These are phyloP conservation scores for Talpa occidentalis DNA, from an alignment of 2,113 vertebrate species.

Conservation along the genomic window DNA sequence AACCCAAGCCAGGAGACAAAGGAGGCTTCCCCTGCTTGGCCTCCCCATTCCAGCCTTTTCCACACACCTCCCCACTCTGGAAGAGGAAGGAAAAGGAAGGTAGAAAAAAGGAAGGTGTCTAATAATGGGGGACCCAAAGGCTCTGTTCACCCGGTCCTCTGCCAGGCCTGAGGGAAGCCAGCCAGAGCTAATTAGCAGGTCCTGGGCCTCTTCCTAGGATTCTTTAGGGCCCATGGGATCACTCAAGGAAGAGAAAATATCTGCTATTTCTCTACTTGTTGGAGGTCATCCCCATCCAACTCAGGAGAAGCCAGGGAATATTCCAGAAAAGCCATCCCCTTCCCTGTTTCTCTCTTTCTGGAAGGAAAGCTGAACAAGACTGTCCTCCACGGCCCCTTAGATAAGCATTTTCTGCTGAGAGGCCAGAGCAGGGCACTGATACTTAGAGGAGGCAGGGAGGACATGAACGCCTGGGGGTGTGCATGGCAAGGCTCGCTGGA, in stretches of 20 bases:
- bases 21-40: accelerated
- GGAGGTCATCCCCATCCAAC: not conserved
- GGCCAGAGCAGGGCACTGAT: not conserved
- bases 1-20: not conserved
- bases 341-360: not conserved
- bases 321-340: not conserved
- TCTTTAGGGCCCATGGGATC: conserved; percentile 65
- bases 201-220: conserved; percentile 56
- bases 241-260: conserved; percentile 41
- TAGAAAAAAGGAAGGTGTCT: not conserved
- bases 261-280: conserved; percentile 40
- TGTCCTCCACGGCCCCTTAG: accelerated
- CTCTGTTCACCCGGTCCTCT: not conserved
- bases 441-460: not conserved
- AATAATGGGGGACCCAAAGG: not conserved
- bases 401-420: accelerated
- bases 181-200: conserved; percentile 54
- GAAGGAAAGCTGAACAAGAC: not conserved
- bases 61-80: not conserved
- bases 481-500: not conserved
- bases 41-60: not conserved
- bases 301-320: not conserved
- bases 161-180: not conserved
- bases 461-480: accelerated
- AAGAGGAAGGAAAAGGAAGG: conserved; percentile 54